Base-by-base conservation (phyloP, 2,797 vertebrate genomes). In the Bovichtus diacanthus region DNA sequence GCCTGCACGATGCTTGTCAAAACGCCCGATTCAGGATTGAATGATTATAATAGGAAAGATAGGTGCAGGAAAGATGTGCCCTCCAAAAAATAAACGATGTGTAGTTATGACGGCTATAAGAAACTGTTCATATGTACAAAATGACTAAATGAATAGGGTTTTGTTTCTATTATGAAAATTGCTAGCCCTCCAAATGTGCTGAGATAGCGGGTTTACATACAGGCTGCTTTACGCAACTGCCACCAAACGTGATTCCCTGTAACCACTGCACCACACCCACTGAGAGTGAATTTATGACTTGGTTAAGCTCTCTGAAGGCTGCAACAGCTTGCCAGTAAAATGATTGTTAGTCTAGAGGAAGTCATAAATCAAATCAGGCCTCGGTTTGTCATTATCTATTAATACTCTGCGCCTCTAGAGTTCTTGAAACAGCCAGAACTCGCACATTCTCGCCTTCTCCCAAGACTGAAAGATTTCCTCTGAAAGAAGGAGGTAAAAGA, bases 311-410 rank as follows among this genome's bases (percentile, higher is more conserved):
- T 91, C 74, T 77, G 78, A 90, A 88, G 77, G 80, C 83, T 85
- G 68, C 79, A 85, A 81, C 85, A 88, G 84, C 90, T 83, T 84
- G 76, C 80, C 81, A 87, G 83, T 77, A 74, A 83, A 90, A 90
- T 92, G 92, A 93, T 94, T 93, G 92, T 94, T 93, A 91, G 90
- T 90, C 76, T 86, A 78, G 84, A 85, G 86, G 83, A 94, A 86
- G 89, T 86, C 86, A 90, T 94, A 91, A 94, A 95, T 95, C 94
- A 94, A 92, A 90, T 87, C 73, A 71, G 71, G 68, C 81, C 82
- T 82, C 67, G 3, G 67, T 86, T 89, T 91, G 84, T 90, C 86
- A 89, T 94, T 92, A 93, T 92, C 92, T 92, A 91, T 92, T 93
- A 91, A 93, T 92, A 92, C 86, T 72, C 65, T 66, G 70, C 75